A percentile compares a stretch with the other conserved stretches of the same genome.
Conservation (phyloP, 2,888 invertebrate species). For the Peribatodes rhomboidaria region DNA sequence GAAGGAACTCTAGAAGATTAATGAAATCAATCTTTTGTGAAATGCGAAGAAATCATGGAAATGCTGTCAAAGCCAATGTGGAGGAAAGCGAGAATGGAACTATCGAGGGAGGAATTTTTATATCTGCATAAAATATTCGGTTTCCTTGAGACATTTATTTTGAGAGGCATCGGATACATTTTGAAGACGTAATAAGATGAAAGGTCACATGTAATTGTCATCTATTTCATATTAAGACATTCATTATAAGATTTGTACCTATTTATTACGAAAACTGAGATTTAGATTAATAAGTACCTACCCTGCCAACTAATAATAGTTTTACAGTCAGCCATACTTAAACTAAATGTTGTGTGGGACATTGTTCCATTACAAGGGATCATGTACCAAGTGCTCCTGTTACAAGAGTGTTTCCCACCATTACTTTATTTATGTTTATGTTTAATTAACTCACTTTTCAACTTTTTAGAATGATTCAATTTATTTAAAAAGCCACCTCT, state of each 20-base stretch:
- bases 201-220: neutral
- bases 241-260: neutral
- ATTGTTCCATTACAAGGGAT: neutral
- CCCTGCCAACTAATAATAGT: neutral
- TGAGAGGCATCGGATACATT: conserved; percentile 46
- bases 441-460: neutral
- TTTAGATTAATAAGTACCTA: neutral
- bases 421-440: neutral
- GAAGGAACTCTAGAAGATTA: conserved; percentile 28
- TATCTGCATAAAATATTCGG: conserved; percentile 58
- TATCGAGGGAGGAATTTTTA: conserved; percentile 58
- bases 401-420: neutral
- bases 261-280: neutral
- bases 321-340: neutral
- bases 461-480: conserved; percentile 12
- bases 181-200: conserved; percentile 36
- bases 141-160: conserved; percentile 52
- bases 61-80: conserved; percentile 60
- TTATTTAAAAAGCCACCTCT: conserved; percentile 30
- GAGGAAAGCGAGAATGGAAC: conserved; percentile 56
- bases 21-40: conserved; percentile 59
- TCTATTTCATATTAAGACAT: neutral
- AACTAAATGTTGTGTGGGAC: neutral
- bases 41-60: conserved; percentile 66
- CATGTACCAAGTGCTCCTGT: neutral